Evolutionary conservation across 1,140 invertebrate genomes (phyloP), one percentile per base, ranked within the genome.

Genomic region (Mesaphorura yosii): DNA sequence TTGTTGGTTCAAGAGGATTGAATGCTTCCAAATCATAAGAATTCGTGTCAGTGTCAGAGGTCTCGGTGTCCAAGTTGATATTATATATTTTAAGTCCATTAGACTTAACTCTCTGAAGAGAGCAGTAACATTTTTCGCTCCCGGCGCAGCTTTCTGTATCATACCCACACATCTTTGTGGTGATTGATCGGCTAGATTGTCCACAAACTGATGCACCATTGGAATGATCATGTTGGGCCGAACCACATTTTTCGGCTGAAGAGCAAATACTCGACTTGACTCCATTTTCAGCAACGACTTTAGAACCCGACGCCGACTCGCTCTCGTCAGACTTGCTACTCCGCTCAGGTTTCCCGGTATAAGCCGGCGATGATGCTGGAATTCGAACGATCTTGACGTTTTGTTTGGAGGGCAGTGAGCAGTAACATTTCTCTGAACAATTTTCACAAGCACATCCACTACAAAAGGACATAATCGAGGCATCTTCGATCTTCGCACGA

Each of bases 101-200:
- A 25, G 67, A 60, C 49, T 65, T 66, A 37, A 68, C 59, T 3
- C 64, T 49, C 52, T 69, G 62, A 17, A 69, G 55, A 12, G 68
- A 69, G 67, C 87, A 91, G 65, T 91, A 91, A 65, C 87, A 91
- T 66, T 88, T 88, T 65, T 88, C 87, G 65, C 83, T 86, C 51
- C 87, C 86, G 0, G 83, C 78, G 66, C 86, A 89, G 60, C 83
- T 86, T 63, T 89, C 86, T 0, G 85, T 85, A 64, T 88, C 86
- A 66, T 85, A 89, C 2, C 78, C 76, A 64, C 84, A 81, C 49
- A 77, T 34, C 61, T 67, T 76, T 69, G 48, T 51, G 15, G 29
- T n/a, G n/a, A n/a, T n/a, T n/a, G n/a, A n/a, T n/a, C n/a, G n/a
- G n/a, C n/a, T n/a, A n/a, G n/a, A n/a, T n/a, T n/a, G n/a, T n/a